Percentiles rank a stretch among this genome's conserved stretches.
Conservation (phyloP, 2,797 vertebrate species). For the Sebastes taczanowskii region DNA sequence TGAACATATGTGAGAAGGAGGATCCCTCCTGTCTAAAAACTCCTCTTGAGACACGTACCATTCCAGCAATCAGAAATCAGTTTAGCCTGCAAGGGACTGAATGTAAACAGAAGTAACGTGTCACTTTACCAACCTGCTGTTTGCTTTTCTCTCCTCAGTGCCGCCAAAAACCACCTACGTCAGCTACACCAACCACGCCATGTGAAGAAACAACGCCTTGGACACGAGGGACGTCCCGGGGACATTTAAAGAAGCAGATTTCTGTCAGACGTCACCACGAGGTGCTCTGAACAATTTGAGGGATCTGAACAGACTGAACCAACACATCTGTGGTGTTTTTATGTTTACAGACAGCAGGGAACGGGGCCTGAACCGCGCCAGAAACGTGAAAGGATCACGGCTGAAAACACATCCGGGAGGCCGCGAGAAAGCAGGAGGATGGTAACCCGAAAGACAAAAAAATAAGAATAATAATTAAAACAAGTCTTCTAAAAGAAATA, state of each 20-base stretch:
- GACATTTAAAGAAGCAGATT: constrained; percentile 13
- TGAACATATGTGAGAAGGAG: too few species aligned
- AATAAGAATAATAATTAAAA: constrained; percentile 12
- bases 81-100: not conserved
- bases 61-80: not conserved
- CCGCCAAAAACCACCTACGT: constrained; percentile 95
- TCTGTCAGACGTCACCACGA: not conserved
- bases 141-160: constrained; percentile 73
- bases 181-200: constrained; percentile 96
- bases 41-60: too few species aligned
- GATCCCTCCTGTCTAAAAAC: too few species aligned
- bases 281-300: constrained; percentile 42
- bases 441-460: not conserved
- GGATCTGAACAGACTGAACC: constrained; percentile 14
- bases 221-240: not conserved
- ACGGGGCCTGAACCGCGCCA: not conserved
- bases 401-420: not conserved
- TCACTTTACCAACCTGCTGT: not conserved
- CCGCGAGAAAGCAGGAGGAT: not conserved
- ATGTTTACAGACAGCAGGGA: constrained; percentile 56
- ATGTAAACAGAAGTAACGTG: not conserved
- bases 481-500: constrained; percentile 16
- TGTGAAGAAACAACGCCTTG: constrained; percentile 77
- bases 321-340: constrained; percentile 37
- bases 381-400: constrained; percentile 10